Base-by-base conservation (phyloP, 2,888 invertebrate species). In the Cyclophora albipunctata region DNA sequence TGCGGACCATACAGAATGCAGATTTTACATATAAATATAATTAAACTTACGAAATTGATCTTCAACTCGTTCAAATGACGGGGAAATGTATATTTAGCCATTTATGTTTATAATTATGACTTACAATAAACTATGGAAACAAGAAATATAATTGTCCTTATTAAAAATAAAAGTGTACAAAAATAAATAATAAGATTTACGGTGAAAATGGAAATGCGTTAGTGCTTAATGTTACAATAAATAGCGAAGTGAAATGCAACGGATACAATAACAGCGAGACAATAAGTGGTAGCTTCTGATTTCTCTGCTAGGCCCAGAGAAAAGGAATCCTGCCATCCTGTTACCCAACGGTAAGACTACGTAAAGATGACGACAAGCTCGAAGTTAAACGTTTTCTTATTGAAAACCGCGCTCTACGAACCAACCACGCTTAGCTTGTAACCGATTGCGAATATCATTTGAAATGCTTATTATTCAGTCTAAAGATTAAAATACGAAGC, bases 271-370 rank as follows among this genome's bases (percentile, higher is more conserved):
- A 20, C 20, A 42, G 43, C 45, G 35, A 45, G 46, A 44, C 46
- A 42, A 46, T 47, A 52, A 46, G 40, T 54, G 81, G 82, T 69
- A 73, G 85, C 75, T 88, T 86, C 87, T 70, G 74, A 78, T 86
- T 64, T 79, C 87, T 88, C 87, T 88, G 87, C 87, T 86, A 47
- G 48, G 59, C 52, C 71, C 86, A 87, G 87, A 87, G 86, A 78
- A 75, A 84, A 79, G 73, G 84, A 86, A 88, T 74, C 64, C 78
- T 64, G 58, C 64, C 81, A 82, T 73, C 20, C 69, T 58, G 62
- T 57, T 58, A 75, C 75, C 67, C 20, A 47, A 45, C 40, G 66
- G 76, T 74, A 73, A 67, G 20, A 57, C 53, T 46, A 47, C 50
- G 49, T 51, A 53, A 58, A 54, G 55, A 62, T 64, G 53, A 55